Base-by-base conservation (phyloP, 2,113 vertebrate genomes). In the Albula goreensis region DNA sequence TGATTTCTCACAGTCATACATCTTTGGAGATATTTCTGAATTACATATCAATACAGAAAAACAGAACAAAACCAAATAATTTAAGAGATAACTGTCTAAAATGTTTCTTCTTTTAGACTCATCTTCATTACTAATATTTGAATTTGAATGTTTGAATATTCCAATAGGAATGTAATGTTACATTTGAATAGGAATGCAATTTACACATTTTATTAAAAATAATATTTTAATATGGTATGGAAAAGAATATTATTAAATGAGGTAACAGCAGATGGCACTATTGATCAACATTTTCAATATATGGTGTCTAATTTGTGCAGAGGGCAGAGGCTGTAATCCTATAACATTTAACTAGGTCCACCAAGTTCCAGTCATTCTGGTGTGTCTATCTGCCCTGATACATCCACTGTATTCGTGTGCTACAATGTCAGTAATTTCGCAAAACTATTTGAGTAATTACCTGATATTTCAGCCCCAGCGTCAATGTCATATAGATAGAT, bases 241-340 rank as follows among this genome's bases (percentile, higher is more conserved):
- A 70, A 4, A 10, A 74, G 70, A n/a, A 11, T n/a, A n/a, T 10
- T 25, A 1, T 31, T 25, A 74, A 22, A 74, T 74, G 4, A 74
- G n/a, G 8, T 74, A 53, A 51, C 80, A 81, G 80, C 50, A 81
- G 80, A 81, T 81, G 80, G 80, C 80, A 81, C 50, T 52, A 50
- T 81, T 81, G 50, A n/a, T 2, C 51, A 53, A 81, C 51, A 51
- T 22, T 81, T 52, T 7, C 51, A 15, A 11, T 19, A 22, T 51
- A 12, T 80, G n/a, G 15, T 70, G 63, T n/a, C 22, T 5, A 15
- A 15, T 15, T 1, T 15, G 17, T 60, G 13, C 12, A 60, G 57
- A 15, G 12, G 17, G 10, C 9, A 60, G 17, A 66, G 15, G 4
- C 17, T 66, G 17, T 1, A 19, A 15, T 19, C 19, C 60, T 19